phyloP scores from a whole-genome alignment of 2,113 vertebrate species.

The Ceuthmochares aereus region DNA sequence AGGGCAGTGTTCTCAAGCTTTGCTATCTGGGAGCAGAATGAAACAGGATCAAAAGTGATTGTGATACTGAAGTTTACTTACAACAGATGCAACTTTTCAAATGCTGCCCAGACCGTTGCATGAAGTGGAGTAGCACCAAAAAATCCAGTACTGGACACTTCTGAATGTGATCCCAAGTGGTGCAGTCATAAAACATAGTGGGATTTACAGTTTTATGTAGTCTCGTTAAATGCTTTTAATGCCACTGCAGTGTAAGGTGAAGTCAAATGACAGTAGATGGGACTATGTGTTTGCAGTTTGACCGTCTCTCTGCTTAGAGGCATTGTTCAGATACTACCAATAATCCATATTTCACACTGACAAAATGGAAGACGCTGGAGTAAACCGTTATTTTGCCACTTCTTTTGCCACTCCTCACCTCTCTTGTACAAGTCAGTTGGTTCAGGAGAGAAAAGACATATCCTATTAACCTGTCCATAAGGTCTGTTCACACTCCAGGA shows the following conservation, averaged over 20 bases:
- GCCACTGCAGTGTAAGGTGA: background rate
- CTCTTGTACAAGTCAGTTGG: rapidly evolving
- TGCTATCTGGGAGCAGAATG: background rate
- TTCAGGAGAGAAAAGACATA: background rate
- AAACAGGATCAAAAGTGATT: background rate
- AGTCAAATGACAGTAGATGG: background rate
- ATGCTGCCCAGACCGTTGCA: background rate
- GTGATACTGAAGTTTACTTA: background rate
- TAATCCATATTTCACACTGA: background rate
- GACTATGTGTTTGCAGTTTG: background rate
- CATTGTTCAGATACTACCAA: background rate
- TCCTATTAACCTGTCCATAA: background rate
- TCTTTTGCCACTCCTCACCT: background rate
- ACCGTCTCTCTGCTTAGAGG: background rate
- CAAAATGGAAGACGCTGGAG: background rate
- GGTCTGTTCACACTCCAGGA: background rate
- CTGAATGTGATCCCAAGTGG: background rate
- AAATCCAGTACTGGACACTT: background rate
- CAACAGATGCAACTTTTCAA: background rate
- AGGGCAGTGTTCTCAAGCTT: background rate
- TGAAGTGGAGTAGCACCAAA: background rate
- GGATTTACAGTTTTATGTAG: background rate
- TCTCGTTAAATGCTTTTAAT: background rate
- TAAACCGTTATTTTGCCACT: background rate
- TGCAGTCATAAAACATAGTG: background rate